phyloP scores from a whole-genome alignment of 2,113 vertebrate species.

The Tylochromis polylepis region DNA sequence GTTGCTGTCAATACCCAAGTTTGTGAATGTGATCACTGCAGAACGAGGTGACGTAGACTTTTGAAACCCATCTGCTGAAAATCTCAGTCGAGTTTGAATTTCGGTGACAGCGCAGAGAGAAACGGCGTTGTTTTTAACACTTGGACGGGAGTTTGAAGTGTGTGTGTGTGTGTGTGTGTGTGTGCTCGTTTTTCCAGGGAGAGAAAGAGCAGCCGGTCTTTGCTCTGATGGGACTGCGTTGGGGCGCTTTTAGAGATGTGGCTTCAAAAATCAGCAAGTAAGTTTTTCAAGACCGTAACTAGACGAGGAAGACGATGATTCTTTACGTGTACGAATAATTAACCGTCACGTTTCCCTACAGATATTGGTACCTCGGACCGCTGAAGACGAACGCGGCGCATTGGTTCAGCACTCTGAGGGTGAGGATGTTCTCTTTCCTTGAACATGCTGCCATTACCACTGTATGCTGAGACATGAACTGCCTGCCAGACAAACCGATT shows the following conservation, averaged over 20 bases:
- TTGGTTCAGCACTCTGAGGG: slow-evolving; percentile 86
- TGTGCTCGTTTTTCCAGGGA: slow-evolving; percentile 70
- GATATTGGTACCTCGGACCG: slow-evolving; percentile 96
- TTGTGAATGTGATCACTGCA: background rate
- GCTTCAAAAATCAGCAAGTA: slow-evolving; percentile 88
- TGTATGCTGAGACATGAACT: background rate
- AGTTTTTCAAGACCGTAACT: slow-evolving; percentile 4
- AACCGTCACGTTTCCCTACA: slow-evolving; percentile 24
- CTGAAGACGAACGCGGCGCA: slow-evolving; percentile 91
- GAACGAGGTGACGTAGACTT: background rate
- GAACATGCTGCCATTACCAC: background rate
- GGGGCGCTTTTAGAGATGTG: slow-evolving; percentile 93
- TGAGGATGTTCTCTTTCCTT: slow-evolving; percentile 36
- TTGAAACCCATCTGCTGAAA: background rate
- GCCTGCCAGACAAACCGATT: background rate
- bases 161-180: background rate
- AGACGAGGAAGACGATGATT: background rate
- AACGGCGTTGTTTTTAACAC: background rate
- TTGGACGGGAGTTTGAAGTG: background rate
- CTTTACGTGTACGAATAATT: background rate
- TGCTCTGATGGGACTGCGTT: slow-evolving; percentile 87
- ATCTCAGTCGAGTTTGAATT: too few relatives aligned
- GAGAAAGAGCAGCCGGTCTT: slow-evolving; percentile 92
- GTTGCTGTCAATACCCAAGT: fast-evolving
- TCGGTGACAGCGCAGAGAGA: background rate